These are phyloP conservation scores for Ophion ventricosus DNA, from an alignment of 2,888 invertebrate species.

Conservation along the genomic window DNA sequence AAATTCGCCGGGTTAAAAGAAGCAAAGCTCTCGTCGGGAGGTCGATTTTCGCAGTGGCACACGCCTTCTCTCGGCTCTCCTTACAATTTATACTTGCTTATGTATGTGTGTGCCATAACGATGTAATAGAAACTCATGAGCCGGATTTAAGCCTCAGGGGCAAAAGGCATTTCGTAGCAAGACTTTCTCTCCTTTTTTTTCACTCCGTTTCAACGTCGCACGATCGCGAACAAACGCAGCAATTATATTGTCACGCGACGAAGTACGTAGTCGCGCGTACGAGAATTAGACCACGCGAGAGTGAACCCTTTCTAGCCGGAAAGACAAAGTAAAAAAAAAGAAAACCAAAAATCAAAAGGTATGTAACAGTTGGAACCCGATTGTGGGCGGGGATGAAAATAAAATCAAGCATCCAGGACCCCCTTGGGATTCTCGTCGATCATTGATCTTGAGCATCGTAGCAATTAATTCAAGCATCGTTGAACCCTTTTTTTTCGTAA, in stretches of 20 bases:
- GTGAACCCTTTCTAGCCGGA: constrained; percentile 65
- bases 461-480: constrained; percentile 74
- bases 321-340: constrained; percentile 10
- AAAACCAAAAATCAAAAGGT: constrained; percentile 26
- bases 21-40: constrained; percentile 54
- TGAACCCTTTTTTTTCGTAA: constrained; percentile 67
- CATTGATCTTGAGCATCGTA: constrained; percentile 44
- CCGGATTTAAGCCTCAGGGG: constrained; percentile 31
- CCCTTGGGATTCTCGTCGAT: constrained; percentile 22
- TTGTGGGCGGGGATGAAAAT: constrained; percentile 53
- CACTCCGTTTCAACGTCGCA: constrained; percentile 53
- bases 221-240: constrained; percentile 63
- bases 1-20: constrained; percentile 30
- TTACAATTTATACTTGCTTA: constrained; percentile 26
- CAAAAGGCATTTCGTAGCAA: constrained; percentile 9
- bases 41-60: constrained; percentile 70
- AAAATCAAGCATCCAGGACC: constrained; percentile 26
- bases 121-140: constrained; percentile 49
- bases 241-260: constrained; percentile 80
- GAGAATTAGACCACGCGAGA: constrained; percentile 72
- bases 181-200: constrained; percentile 56
- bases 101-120: neutral
- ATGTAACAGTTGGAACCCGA: constrained; percentile 38
- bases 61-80: constrained; percentile 66
- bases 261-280: constrained; percentile 69